phyloP scores from a whole-genome alignment of 1,140 invertebrate species.

The Tetragnatha versicolor region DNA sequence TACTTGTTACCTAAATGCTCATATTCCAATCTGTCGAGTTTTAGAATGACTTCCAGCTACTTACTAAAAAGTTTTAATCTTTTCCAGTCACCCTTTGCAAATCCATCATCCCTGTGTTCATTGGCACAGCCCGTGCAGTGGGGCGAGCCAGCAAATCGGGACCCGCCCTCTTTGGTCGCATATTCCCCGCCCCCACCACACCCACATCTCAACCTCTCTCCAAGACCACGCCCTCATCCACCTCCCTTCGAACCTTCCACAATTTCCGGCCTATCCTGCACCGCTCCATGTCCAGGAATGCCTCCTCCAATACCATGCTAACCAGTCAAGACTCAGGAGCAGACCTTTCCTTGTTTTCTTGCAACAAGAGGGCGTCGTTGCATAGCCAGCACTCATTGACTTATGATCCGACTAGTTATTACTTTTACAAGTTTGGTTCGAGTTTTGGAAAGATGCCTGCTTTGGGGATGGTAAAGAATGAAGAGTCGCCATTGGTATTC shows the following conservation, averaged over 20 bases:
- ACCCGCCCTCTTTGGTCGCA: slow-evolving; percentile 78
- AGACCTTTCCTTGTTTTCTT: slow-evolving; percentile 42
- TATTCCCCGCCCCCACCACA: slow-evolving; percentile 73
- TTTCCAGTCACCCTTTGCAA: slow-evolving; percentile 76
- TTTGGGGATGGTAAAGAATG: slow-evolving; percentile 61
- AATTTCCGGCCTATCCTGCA: slow-evolving; percentile 82
- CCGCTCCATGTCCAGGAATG: slow-evolving; percentile 77
- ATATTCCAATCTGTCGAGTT: background rate
- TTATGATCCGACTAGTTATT: slow-evolving; percentile 77
- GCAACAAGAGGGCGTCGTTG: slow-evolving; percentile 57
- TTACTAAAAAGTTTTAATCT: slow-evolving; percentile 11
- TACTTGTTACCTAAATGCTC: too few species aligned
- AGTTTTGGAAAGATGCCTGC: slow-evolving; percentile 72
- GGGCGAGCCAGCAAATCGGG: slow-evolving; percentile 73
- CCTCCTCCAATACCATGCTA: slow-evolving; percentile 65
- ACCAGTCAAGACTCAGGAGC: slow-evolving; percentile 54
- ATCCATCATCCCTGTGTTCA: slow-evolving; percentile 81
- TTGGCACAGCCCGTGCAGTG: slow-evolving; percentile 87
- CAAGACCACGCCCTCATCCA: slow-evolving; percentile 18
- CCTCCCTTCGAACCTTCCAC: slow-evolving; percentile 66
- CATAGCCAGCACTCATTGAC: slow-evolving; percentile 63
- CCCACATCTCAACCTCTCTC: slow-evolving; percentile 60
- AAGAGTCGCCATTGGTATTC: slow-evolving; percentile 63
- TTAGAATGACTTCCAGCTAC: background rate
- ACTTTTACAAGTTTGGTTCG: slow-evolving; percentile 90